Evolutionary conservation across 23 tunicate species (phyloP).

Genomic region (Botrylloides violaceus): DNA sequence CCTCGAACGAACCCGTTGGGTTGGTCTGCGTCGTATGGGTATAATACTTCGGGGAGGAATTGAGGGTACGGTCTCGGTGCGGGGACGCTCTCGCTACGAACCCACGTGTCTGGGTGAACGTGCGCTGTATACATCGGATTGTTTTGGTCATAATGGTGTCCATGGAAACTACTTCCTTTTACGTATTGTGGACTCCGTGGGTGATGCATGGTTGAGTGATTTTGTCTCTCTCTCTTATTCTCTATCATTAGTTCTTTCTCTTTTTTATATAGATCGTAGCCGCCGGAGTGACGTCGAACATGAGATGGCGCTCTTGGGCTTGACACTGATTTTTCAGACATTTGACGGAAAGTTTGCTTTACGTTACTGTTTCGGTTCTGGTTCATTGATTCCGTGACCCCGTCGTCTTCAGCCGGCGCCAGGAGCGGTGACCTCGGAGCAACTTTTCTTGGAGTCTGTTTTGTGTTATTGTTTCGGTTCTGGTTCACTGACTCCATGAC

Average conservation of each 20-base stretch:
- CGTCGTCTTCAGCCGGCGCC: not conserved
- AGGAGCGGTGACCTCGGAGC: too few species aligned
- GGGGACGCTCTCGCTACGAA: not conserved
- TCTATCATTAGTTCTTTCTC: not conserved
- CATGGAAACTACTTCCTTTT: too few species aligned
- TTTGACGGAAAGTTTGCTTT: not conserved
- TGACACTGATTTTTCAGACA: not conserved
- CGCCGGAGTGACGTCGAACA: constrained; percentile 5
- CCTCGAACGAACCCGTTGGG: constrained; percentile 12
- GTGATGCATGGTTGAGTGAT: not conserved
- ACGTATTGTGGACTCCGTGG: too few species aligned
- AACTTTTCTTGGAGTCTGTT: not conserved
- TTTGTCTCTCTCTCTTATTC: not conserved
- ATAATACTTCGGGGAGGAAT: not conserved
- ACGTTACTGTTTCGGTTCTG: not conserved
- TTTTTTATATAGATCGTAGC: constrained; percentile 1
- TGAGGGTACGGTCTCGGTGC: not conserved
- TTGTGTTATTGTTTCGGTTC: not conserved
- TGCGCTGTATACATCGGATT: too few species aligned
- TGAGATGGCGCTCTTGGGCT: not conserved
- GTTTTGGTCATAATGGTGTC: not conserved
- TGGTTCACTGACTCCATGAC: not conserved
- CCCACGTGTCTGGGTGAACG: not conserved
- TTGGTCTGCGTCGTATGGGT: too few species aligned
- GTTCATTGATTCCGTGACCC: not conserved